These are phyloP conservation scores for Ciona savignyi DNA, from an alignment of 23 tunicate species.

Conservation along the genomic window DNA sequence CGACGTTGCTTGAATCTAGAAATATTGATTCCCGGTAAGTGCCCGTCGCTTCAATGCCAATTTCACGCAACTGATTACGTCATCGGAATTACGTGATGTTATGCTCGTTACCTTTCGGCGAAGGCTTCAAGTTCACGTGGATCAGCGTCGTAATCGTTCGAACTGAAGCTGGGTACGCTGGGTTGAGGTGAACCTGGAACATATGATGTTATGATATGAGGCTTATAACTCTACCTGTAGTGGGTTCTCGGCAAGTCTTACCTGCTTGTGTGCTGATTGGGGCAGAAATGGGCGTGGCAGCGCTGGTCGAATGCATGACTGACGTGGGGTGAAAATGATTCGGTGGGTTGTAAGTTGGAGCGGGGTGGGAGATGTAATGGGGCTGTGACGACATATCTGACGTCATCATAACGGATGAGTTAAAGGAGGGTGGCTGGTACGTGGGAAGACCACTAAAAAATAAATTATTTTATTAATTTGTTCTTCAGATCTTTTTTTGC, in stretches of 20 bases:
- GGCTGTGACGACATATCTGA: slow-evolving; percentile 15
- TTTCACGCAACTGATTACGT: not conserved
- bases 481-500: not conserved
- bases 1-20: slow-evolving; percentile 94
- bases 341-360: slow-evolving; percentile 53
- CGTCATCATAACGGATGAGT: slow-evolving; percentile 66
- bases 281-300: slow-evolving; percentile 16
- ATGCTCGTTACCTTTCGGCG: slow-evolving; percentile 71
- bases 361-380: slow-evolving; percentile 48
- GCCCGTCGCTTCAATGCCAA: not conserved
- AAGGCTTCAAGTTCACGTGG: slow-evolving; percentile 98
- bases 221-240: no score
- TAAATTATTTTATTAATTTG: no score
- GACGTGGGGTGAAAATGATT: slow-evolving; percentile 55
- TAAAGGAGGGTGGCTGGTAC: slow-evolving; percentile 82
- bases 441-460: slow-evolving; percentile 59
- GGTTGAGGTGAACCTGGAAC: slow-evolving; percentile 45
- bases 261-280: slow-evolving; percentile 17
- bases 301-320: slow-evolving; percentile 15
- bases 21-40: not conserved
- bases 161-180: slow-evolving; percentile 32
- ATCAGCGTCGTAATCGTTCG: slow-evolving; percentile 78
- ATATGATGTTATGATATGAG: no score
- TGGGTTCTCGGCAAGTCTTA: no score
- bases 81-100: not conserved